Evolutionary conservation across 2,888 invertebrate genomes (phyloP).

Genomic region (Doris montereyensis): DNA sequence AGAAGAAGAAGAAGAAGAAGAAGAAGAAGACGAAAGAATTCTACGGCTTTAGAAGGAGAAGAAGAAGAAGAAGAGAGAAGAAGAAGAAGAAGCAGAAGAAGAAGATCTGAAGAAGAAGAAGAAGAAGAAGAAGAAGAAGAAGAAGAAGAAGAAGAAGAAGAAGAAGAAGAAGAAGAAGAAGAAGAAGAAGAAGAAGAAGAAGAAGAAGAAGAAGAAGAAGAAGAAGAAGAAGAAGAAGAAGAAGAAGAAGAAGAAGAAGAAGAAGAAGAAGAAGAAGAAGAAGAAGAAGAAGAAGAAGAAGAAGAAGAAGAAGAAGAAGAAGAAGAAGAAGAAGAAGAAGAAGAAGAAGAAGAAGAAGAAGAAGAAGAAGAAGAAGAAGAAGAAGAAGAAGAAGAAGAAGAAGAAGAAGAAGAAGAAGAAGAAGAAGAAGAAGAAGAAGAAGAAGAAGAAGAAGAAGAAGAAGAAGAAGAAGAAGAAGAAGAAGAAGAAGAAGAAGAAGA

Average conservation of each 20-base stretch:
- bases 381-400: conserved; percentile 2
- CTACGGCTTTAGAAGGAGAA: background rate
- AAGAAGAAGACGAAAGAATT: too few relatives aligned
- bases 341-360: conserved; percentile 6
- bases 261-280: background rate
- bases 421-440: background rate
- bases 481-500: background rate
- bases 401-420: conserved; percentile 7
- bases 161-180: background rate
- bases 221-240: background rate
- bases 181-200: background rate
- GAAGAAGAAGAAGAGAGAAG: background rate
- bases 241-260: background rate
- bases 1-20: background rate
- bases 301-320: background rate
- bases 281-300: background rate
- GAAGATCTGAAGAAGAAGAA: background rate
- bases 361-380: conserved; percentile 30
- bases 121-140: background rate
- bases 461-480: conserved; percentile 10
- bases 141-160: background rate
- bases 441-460: background rate
- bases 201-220: background rate
- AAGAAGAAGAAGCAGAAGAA: background rate
- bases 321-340: background rate